Conservation (phyloP, 2,888 invertebrate genomes). For the Lacanobia oleracea region DNA sequence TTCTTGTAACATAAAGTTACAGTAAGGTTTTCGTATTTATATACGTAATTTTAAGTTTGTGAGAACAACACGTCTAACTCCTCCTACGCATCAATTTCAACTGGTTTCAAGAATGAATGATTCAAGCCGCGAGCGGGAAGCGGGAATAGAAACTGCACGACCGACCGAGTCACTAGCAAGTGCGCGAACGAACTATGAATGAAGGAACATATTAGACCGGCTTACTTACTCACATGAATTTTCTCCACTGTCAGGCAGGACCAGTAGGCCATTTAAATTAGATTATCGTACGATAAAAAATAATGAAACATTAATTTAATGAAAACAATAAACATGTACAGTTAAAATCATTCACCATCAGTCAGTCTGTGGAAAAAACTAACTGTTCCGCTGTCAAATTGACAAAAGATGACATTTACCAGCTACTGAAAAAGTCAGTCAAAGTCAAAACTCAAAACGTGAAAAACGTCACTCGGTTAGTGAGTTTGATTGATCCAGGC, state of each 20-base stretch:
- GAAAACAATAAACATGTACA: background rate
- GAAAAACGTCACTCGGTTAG: background rate
- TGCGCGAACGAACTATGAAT: constrained; percentile 31
- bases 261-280: background rate
- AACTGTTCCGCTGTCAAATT: background rate
- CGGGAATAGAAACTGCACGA: constrained; percentile 22
- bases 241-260: background rate
- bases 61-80: constrained; percentile 59
- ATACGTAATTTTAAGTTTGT: constrained; percentile 67
- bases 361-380: constrained; percentile 17
- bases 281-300: background rate
- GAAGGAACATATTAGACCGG: background rate
- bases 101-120: constrained; percentile 57
- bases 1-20: constrained; percentile 33
- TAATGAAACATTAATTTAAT: too few species aligned
- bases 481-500: background rate
- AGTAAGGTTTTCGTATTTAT: constrained; percentile 60
- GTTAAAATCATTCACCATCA: background rate
- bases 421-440: background rate
- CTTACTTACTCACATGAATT: background rate
- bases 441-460: constrained; percentile 8
- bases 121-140: constrained; percentile 32
- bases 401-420: background rate
- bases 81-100: constrained; percentile 47
- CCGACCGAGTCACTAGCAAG: constrained; percentile 5